Base-by-base conservation (phyloP, 2,113 vertebrate genomes). In the Perca flavescens region DNA sequence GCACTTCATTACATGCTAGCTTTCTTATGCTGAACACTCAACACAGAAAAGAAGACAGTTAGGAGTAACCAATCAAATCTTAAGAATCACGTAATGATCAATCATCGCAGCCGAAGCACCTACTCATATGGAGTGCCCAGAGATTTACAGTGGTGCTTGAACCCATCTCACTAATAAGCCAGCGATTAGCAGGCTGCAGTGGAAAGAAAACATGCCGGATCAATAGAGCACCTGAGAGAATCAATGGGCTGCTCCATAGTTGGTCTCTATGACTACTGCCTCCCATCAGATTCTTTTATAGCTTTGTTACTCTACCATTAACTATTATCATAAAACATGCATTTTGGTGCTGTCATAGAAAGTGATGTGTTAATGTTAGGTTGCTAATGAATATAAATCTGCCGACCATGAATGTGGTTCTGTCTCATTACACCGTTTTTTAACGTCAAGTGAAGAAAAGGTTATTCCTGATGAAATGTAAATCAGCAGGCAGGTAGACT, bases 331-430 rank as follows among this genome's bases (percentile, higher is more conserved):
- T 60, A 91, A 90, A 91, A 91, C 85, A 74, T 1, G 43, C 75
- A 89, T 91, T 65, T 50, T 77, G 71, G 80, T 49, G 77, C 77
- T 90, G 87, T 89, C 92, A 87, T 83, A 16, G 77, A 84, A 75
- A 86, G 84, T 87, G 91, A 86, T 69, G 79, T 83, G 95, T 93
- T 95, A 94, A 95, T 90, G 94, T 54, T 16, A 10, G 87, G 63
- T 71, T 62, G 85, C 95, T 96, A 95, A 97, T 97, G 96, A 96
- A 96, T 96, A 95, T 94, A 94, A 95, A 95, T 94, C 83, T 46
- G 6, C 85, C 76, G 87, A 80, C 89, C 88, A 89, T 89, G 81
- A 92, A 79, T 65, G 60, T 54, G 89, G 93, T 90, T 87, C 87
- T 34, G 92, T 94, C 93, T 93, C 94, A 94, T 95, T 95, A 92